Evolutionary conservation across 2,113 vertebrate species (phyloP), one percentile per base, ranked within the genome.

Genomic region (Lepidothrix coronata): DNA sequence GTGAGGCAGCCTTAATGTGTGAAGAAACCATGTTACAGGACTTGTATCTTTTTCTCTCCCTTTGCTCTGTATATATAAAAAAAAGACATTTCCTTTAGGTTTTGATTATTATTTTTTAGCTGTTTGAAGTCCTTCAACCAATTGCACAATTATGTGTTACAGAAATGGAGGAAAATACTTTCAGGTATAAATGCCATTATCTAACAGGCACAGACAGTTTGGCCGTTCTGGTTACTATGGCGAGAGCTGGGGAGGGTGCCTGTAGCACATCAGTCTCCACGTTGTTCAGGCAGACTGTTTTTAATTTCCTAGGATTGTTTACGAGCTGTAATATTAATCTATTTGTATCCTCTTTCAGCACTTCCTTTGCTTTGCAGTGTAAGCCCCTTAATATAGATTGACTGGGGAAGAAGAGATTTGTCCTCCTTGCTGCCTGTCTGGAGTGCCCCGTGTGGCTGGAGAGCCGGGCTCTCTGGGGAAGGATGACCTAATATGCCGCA

Each of bases 371-470:
- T 94, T 73, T 87, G 86, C 84, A 58, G 81, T 37, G 48, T 92
- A 87, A 92, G 88, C 46, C 87, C 72, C 95, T 97, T 96, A 96
- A 93, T 93, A 95, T 82, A 91, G 92, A 76, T 57, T 44, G 89
- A 31, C 48, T 79, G 88, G 43, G 49, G 89, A 39, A 48, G 85
- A 87, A 46, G 21, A 57, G 73, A 49, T 88, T 51, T 92, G 85
- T 65, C 88, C 68, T 88, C 11, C 82, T 57, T 33, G 78, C 68
- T 89, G 89, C 52, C 55, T 59, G 76, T 19, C 35, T n/a, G 66
- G 55, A 82, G 84, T 58, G 66, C 58, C 33, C 77, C 3, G 83
- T 12, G 85, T 48, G 93, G 23, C 74, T 37, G 15, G 54, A 5
- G 88, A 73, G 88, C 35, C 51, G 41, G 76, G 71, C 88, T 70